Evolutionary conservation across 2,113 vertebrate genomes (phyloP), one percentile per base, ranked within the genome.

Genomic region (Callipepla squamata): DNA sequence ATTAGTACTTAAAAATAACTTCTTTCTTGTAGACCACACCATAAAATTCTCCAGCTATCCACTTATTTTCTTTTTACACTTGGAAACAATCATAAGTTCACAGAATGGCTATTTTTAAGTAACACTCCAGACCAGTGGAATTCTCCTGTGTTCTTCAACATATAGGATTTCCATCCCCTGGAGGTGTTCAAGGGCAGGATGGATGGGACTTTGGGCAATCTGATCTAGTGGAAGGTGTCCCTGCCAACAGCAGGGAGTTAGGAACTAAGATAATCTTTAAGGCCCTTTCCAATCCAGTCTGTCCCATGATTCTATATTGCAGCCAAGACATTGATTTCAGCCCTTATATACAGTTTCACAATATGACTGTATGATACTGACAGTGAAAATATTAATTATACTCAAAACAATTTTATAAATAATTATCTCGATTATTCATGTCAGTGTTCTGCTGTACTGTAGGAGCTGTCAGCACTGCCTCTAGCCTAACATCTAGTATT

Each of bases 1-100:
- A 87, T 80, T 67, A 63, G 58, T 58, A 82, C 20, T 66, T 21
- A 18, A 88, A 94, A 90, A 87, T 36, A 87, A 22, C 11, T 76
- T 73, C 85, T 93, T 7, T 69, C 48, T 62, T 65, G 21, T 63
- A 78, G 87, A 75, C 34, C 21, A 85, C 66, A 34, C 5, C n/a
- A 36, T 36, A 30, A 81, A 79, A 53, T 85, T 67, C 38, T 75
- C 28, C 13, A 73, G 42, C 8, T 58, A 22, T 59, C 48, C 75
- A 36, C 18, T 73, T 85, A 53, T 53, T 74, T n/a, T 30, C 16
- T 66, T 17, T n/a, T 80, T 91, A 68, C 50, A 85, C 25, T 62
- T 87, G 4, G 51, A 68, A 17, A 3, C 3, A 38, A 44, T 26
- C 82, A 53, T 9, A 59, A 72, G 78, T 48, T 85, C 40, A 68